Conservation (phyloP, 53 echinoderm and acorn worm species). For the Hippasteria phrygiana region DNA sequence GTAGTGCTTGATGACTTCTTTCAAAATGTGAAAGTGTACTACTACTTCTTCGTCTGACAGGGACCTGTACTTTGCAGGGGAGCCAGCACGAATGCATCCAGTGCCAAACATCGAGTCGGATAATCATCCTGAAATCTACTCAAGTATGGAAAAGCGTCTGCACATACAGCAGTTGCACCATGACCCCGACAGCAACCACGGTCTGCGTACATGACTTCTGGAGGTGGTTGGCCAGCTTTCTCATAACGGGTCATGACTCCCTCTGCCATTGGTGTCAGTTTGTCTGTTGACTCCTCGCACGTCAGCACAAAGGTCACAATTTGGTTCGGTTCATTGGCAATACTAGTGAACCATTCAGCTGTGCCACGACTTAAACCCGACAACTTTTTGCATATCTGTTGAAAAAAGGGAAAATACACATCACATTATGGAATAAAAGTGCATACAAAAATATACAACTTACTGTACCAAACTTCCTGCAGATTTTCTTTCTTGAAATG, state of each 20-base stretch:
- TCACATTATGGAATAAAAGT: background rate
- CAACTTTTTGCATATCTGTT: conserved; percentile 56
- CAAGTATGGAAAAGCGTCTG: conserved; percentile 31
- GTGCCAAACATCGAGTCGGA: conserved; percentile 43
- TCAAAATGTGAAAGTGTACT: too few species aligned
- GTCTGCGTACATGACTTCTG: conserved; percentile 63
- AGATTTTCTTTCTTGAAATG: too few species aligned
- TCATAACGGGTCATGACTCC: conserved; percentile 40
- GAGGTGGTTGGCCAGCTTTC: conserved; percentile 41
- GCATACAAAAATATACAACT: too few species aligned
- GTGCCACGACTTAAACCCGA: conserved; percentile 62
- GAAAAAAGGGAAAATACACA: background rate
- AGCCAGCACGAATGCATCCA: too few species aligned
- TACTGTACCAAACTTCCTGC: background rate
- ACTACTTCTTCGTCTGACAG: too few species aligned
- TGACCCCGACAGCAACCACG: conserved; percentile 47
- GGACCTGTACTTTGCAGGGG: too few species aligned
- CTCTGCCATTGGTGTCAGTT: conserved; percentile 59
- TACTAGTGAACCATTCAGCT: conserved; percentile 66
- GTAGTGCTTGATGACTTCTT: too few species aligned
- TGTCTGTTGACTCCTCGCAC: conserved; percentile 58
- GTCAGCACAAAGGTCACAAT: conserved; percentile 53
- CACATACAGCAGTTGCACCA: too few species aligned
- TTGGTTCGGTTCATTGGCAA: conserved; percentile 60
- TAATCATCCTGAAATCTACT: conserved; percentile 42